phyloP scores from a whole-genome alignment of 2,797 vertebrate genomes.

The Agapornis canus region DNA sequence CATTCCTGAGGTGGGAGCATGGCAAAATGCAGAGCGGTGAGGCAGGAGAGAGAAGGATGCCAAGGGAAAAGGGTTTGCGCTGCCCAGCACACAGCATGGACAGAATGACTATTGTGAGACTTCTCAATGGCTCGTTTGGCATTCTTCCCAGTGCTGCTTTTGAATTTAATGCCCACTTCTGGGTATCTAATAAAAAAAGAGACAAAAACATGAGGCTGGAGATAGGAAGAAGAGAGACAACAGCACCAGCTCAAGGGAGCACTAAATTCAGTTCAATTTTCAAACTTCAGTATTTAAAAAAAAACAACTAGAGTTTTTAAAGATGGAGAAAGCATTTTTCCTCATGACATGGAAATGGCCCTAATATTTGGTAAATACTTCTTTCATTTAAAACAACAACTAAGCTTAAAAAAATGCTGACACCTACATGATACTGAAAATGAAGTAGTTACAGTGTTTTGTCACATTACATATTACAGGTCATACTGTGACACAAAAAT shows the following conservation, averaged over 20 bases:
- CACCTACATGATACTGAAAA: background rate
- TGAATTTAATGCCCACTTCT: background rate
- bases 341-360: background rate
- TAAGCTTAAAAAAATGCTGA: background rate
- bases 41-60: background rate
- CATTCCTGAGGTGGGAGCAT: background rate
- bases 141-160: background rate
- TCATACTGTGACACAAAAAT: background rate
- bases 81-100: background rate
- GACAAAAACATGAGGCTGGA: background rate
- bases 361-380: background rate
- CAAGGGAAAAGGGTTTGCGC: background rate
- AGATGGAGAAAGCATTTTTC: background rate
- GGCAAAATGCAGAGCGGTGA: fast-evolving
- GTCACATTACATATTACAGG: background rate
- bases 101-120: background rate
- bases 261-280: background rate
- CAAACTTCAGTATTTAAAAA: background rate
- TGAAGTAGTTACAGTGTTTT: background rate
- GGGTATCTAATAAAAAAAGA: background rate
- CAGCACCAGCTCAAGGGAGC: background rate
- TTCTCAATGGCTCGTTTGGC: background rate
- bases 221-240: background rate
- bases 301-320: background rate
- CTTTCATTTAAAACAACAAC: background rate